Evolutionary conservation across 1,140 invertebrate genomes (phyloP).

Genomic region (Cherax quadricarinatus): DNA sequence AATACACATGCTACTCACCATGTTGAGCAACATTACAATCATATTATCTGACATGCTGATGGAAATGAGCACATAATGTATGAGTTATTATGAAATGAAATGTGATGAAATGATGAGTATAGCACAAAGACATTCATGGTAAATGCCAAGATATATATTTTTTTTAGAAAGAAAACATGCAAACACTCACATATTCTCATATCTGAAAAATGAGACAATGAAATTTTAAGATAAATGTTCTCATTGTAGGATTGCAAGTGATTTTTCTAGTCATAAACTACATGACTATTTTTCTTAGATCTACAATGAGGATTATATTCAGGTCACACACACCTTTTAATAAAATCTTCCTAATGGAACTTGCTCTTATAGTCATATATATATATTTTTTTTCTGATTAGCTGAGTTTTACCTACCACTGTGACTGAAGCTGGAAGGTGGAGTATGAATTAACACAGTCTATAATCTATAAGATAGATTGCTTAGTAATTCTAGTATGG

Average conservation of each 20-base stretch:
- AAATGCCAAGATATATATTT: conserved; percentile 56
- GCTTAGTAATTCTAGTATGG: conserved; percentile 39
- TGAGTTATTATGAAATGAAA: conserved; percentile 47
- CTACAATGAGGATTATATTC: conserved; percentile 38
- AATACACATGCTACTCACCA: neutral
- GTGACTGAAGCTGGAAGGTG: conserved; percentile 39
- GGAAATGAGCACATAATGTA: conserved; percentile 36
- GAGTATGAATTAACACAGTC: conserved; percentile 32
- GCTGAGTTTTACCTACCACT: conserved; percentile 17
- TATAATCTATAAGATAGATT: neutral
- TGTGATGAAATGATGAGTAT: conserved; percentile 48
- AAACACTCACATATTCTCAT: conserved; percentile 64
- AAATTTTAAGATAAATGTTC: conserved; percentile 41
- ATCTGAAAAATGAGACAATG: conserved; percentile 49
- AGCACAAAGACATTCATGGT: conserved; percentile 50
- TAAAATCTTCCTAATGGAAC: neutral
- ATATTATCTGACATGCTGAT: conserved; percentile 43
- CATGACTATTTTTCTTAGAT: conserved; percentile 48
- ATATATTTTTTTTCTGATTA: conserved; percentile 8
- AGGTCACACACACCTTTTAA: conserved; percentile 34
- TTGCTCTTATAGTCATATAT: neutral
- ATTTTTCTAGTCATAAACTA: conserved; percentile 34
- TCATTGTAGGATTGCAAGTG: conserved; percentile 37
- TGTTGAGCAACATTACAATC: conserved; percentile 38
- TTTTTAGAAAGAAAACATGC: conserved; percentile 52